phyloP scores from a whole-genome alignment of 1,140 invertebrate genomes.

The Drosophila nigromelanica region DNA sequence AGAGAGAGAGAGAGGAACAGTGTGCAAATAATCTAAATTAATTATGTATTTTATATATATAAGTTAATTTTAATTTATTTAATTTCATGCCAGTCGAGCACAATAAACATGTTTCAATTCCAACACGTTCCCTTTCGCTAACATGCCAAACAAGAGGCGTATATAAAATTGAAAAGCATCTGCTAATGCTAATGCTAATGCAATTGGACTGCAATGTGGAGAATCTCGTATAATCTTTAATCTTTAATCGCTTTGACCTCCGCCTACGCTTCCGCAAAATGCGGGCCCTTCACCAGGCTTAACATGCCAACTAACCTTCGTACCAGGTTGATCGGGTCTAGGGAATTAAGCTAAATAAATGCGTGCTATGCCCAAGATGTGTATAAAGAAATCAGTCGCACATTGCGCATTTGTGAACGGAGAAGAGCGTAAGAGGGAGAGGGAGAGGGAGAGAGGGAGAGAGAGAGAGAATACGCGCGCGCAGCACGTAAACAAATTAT shows the following conservation, averaged over 20 bases:
- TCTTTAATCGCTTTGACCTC: conserved; percentile 34
- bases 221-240: neutral
- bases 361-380: neutral
- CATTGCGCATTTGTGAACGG: neutral
- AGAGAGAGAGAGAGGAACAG: neutral
- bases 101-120: conserved; percentile 29
- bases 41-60: conserved; percentile 37
- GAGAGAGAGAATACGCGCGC: neutral
- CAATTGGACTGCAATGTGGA: no score
- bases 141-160: conserved; percentile 16
- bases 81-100: conserved; percentile 13
- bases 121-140: conserved; percentile 18
- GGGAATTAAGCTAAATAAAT: neutral
- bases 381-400: no score
- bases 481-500: conserved; percentile 9
- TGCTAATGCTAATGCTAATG: conserved; percentile 4
- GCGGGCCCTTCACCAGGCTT: conserved; percentile 28
- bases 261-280: conserved; percentile 61
- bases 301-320: conserved; percentile 10
- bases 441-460: neutral
- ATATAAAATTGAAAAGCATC: conserved; percentile 6
- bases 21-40: conserved; percentile 14
- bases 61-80: conserved; percentile 10
- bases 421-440: neutral
- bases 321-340: neutral